Base-by-base conservation (phyloP, 1,140 invertebrate genomes). In the Bombus ignitus region DNA sequence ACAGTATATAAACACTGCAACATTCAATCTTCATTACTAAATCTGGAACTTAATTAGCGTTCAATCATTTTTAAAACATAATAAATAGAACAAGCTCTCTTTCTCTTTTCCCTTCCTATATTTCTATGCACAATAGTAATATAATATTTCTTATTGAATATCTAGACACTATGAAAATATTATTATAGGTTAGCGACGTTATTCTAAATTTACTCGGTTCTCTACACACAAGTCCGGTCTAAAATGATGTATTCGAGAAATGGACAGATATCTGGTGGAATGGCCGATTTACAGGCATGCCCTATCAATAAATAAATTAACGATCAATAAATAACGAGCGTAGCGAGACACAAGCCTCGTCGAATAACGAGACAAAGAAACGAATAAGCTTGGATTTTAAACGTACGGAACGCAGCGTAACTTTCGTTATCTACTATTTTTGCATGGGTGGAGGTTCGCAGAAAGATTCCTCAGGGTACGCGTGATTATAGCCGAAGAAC, bases 341-440 rank as follows among this genome's bases (percentile, higher is more conserved):
- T 22, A 53, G 47, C 18, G 1, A 8, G 47, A 22, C 47, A 8
- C 47, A 28, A 57, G 39, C 22, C 12, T 37, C 9, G 32, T 59
- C 3, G 10, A 53, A 53, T 18, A 53, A 32, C 12, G 8, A 57
- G 47, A 13, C 35, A 32, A 68, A 28, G 12, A 28, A 70, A 35
- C 37, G 8, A 32, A 71, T 10, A 70, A 47, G 22, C 6, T 10
- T 5, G 15, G 3, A 25, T 42, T 81, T 88, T 68, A 57, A 65
- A 44, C 25, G 62, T 9, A 53, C 22, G 22, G 15, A 59, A 35
- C 53, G 32, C 39, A 42, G 5, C 15, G 10, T 85, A 59, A 76
- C 77, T 73, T 32, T 75, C 57, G 62, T 87, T 89, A 84, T 90
- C 78, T 59, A 70, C 22, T 75, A 70, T 59, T 88, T 85, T 70